phyloP scores from a whole-genome alignment of 2,888 invertebrate species.

The Sesia bembeciformis region DNA sequence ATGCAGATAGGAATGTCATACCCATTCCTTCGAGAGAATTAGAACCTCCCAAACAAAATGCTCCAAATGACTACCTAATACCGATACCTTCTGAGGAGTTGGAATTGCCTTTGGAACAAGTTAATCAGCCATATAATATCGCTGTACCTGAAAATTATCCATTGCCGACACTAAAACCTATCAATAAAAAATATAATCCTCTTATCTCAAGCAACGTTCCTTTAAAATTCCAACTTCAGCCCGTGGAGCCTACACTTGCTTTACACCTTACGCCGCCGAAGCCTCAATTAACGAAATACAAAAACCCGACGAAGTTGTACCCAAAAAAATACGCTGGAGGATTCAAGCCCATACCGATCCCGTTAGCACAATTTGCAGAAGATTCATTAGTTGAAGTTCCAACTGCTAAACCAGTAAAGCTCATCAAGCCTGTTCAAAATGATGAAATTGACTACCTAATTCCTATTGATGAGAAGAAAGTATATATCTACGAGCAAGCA shows the following conservation, averaged over 20 bases:
- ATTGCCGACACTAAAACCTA: slow-evolving; percentile 3
- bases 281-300: slow-evolving; percentile 32
- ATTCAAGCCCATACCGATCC: slow-evolving; percentile 60
- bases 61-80: slow-evolving; percentile 40
- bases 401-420: slow-evolving; percentile 55
- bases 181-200: slow-evolving; percentile 8
- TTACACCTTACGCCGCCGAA: slow-evolving; percentile 43
- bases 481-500: slow-evolving; percentile 59
- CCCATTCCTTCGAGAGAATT: slow-evolving; percentile 41
- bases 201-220: slow-evolving; percentile 7
- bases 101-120: slow-evolving; percentile 48
- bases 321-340: slow-evolving; percentile 75
- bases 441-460: slow-evolving; percentile 32
- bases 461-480: slow-evolving; percentile 43
- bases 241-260: slow-evolving; percentile 38
- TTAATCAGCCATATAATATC: slow-evolving; percentile 27
- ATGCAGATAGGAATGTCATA: slow-evolving; percentile 14
- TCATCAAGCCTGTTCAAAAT: slow-evolving; percentile 40
- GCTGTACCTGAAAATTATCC: not conserved
- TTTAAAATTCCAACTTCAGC: slow-evolving; percentile 19
- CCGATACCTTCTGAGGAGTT: slow-evolving; percentile 55
- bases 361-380: slow-evolving; percentile 42
- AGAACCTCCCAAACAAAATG: slow-evolving; percentile 45
- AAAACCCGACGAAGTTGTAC: slow-evolving; percentile 68
- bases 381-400: slow-evolving; percentile 42